Evolutionary conservation across 2,113 vertebrate genomes (phyloP).

Genomic region (Marmota flaviventris): DNA sequence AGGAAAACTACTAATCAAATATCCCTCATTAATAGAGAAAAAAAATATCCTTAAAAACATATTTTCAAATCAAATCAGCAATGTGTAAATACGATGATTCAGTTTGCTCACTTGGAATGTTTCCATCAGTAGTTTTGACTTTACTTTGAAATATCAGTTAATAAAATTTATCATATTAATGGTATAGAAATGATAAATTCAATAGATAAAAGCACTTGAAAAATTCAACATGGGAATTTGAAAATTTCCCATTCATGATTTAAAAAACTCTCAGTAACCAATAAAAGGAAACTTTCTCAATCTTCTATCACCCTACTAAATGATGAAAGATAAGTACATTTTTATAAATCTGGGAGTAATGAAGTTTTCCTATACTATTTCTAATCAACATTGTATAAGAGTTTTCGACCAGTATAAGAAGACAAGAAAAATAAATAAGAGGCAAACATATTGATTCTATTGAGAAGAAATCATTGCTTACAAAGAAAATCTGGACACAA

Average conservation of each 20-base stretch:
- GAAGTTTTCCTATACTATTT: not conserved
- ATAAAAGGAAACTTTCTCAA: not conserved
- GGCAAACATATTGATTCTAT: not conserved
- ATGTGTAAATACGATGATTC: not conserved
- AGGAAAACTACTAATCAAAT: not conserved
- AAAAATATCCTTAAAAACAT: not conserved
- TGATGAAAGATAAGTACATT: not conserved
- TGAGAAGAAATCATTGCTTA: not conserved
- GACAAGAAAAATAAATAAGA: not conserved
- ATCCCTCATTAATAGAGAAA: not conserved
- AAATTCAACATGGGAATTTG: not conserved
- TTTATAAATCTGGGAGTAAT: not conserved
- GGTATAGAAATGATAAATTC: not conserved
- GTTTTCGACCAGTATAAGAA: not conserved
- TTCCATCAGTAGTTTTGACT: not conserved
- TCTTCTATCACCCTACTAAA: not conserved
- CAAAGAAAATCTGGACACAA: not conserved
- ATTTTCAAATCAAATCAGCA: not conserved
- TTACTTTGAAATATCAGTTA: not conserved
- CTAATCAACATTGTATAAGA: not conserved
- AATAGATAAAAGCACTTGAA: not conserved
- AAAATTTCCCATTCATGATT: not conserved
- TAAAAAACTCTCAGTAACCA: not conserved
- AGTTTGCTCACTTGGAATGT: not conserved
- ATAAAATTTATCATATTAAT: not conserved